Percentiles rank a stretch among this genome's conserved stretches.
Conservation (phyloP, 2,113 vertebrate species). For the Nannospalax galili region DNA sequence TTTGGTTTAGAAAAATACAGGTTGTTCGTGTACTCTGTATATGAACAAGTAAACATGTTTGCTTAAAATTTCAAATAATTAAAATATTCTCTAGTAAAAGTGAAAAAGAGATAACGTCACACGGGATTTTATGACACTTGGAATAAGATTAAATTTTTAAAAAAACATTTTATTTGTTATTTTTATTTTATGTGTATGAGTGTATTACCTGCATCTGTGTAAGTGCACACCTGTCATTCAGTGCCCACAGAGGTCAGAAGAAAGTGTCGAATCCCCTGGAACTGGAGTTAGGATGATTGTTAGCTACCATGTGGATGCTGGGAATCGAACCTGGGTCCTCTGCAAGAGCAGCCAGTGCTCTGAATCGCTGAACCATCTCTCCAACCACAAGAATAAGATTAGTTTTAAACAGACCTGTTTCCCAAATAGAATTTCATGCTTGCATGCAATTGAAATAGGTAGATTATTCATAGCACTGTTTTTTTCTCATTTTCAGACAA, state of each 20-base stretch:
- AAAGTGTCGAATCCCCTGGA: too few species aligned
- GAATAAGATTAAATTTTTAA: conserved; percentile 58
- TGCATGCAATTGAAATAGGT: conserved; percentile 21
- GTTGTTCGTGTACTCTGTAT: not conserved
- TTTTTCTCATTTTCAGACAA: conserved; percentile 33
- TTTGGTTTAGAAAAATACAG: conserved; percentile 15
- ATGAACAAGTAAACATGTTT: not conserved
- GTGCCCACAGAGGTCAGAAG: too few species aligned
- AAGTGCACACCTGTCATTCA: too few species aligned
- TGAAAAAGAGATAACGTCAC: conserved; percentile 11
- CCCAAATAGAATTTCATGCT: conserved; percentile 33
- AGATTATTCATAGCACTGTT: not conserved
- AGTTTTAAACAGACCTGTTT: conserved; percentile 25
- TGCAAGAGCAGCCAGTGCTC: too few species aligned
- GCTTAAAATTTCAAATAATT: conserved; percentile 29
- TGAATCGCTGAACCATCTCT: too few species aligned
- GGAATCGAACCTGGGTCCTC: too few species aligned
- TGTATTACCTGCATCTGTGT: too few species aligned
- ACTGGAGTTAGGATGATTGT: too few species aligned
- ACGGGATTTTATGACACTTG: not conserved
- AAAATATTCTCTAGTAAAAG: conserved; percentile 40
- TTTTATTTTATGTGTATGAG: too few species aligned
- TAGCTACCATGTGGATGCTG: too few species aligned
- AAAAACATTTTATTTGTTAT: too few species aligned
- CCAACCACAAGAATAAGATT: conserved; percentile 60